Evolutionary conservation across 2,797 vertebrate species (phyloP), one percentile per base, ranked within the genome.

Genomic region (Phalloptychus januarius): DNA sequence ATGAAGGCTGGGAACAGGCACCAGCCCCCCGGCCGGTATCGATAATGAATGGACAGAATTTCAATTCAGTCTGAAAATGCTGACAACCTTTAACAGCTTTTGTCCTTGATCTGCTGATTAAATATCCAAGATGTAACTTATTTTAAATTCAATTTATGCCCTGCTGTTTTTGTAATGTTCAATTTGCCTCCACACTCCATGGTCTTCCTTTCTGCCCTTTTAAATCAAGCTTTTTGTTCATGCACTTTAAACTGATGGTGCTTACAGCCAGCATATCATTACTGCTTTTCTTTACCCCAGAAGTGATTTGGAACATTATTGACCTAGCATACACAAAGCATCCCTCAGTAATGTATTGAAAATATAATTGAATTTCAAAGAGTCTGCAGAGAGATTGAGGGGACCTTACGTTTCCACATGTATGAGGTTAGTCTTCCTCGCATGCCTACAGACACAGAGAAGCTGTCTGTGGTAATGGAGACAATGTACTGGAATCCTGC

Each of bases 341-440:
- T 79, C 83, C 82, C 67, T 40, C 36, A 25, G 52, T 91, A 90
- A 94, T 92, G 83, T 88, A 84, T 84, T 82, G 79, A 72, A 81
- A 84, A 79, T 75, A 42, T 92, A 93, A 94, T 91, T 87, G 85
- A 93, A 95, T 91, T 86, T 90, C 88, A 92, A 94, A 88, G 38
- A 40, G 86, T 89, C 83, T 82, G 85, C n/a, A 15, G 77, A 87
- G 79, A 88, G 90, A 89, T 84, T 54, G 83, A 89, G 84, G 87
- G 79, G 63, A 8, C 54, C 73, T 73, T 38, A 7, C 31, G 77
- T 84, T 71, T 87, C 76, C 78, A 77, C 54, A 76, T 58, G 77
- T 71, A 72, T 61, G 61, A 83, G 76, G 75, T 44, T 80, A 75
- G 5, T 20, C 76, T 67, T 79, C 79, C 46, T 3, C 52, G 48